A percentile compares a stretch with the other conserved stretches of the same genome.
These are phyloP conservation scores for Brachyopa scutellaris DNA, from an alignment of 2,888 invertebrate genomes.

Conservation along the genomic window DNA sequence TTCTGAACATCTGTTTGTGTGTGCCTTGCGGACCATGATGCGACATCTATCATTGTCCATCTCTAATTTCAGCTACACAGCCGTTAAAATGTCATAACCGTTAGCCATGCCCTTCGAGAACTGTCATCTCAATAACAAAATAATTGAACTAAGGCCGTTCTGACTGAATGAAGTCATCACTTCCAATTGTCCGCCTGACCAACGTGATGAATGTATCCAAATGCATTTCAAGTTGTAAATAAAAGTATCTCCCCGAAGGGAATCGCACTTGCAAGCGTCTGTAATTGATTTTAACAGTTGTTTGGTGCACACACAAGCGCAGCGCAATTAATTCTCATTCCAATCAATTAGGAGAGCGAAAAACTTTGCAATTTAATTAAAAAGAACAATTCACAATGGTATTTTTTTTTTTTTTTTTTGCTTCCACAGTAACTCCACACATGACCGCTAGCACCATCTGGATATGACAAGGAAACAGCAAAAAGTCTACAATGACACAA, in stretches of 20 bases:
- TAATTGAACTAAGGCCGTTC: conserved; percentile 62
- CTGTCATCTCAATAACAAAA: conserved; percentile 66
- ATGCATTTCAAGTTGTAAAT: conserved; percentile 35
- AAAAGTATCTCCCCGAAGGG: not conserved
- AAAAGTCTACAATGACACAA: conserved; percentile 63
- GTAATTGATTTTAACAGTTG: conserved; percentile 29
- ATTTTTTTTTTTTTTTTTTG: not conserved
- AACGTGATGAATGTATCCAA: conserved; percentile 36
- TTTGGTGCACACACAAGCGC: conserved; percentile 1
- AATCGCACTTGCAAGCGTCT: not conserved
- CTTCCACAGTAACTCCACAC: conserved; percentile 24
- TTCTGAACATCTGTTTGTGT: conserved; percentile 47
- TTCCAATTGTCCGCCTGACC: conserved; percentile 51
- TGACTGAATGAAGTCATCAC: conserved; percentile 59
- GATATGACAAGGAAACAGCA: conserved; percentile 57
- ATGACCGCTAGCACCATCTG: conserved; percentile 43
- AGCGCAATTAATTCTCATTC: conserved; percentile 65
- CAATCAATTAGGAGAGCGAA: conserved; percentile 43
- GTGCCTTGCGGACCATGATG: not conserved
- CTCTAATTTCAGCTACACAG: conserved; percentile 25
- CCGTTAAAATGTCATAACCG: not conserved
- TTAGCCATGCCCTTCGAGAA: conserved; percentile 35
- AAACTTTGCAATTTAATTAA: conserved; percentile 60
- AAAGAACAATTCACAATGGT: not conserved
- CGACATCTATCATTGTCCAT: not conserved